Evolutionary conservation across 2,888 invertebrate genomes (phyloP).

Genomic region (Portevinia maculata): DNA sequence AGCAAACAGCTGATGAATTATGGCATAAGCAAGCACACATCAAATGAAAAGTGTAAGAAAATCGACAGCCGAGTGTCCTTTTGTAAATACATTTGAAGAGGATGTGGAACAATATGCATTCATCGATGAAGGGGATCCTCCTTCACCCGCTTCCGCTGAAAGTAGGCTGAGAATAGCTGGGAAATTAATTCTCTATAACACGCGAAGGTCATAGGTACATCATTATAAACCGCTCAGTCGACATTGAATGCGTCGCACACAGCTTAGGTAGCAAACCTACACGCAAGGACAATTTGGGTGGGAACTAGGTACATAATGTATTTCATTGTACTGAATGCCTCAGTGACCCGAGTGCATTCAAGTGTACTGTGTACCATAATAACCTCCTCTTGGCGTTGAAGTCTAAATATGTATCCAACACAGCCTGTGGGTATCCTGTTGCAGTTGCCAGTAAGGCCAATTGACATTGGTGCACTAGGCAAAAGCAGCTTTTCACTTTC

Average conservation of each 20-base stretch:
- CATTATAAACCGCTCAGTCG: constrained; percentile 37
- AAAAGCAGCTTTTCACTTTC: neutral
- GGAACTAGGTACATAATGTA: constrained; percentile 8
- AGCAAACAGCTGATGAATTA: neutral
- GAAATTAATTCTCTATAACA: constrained; percentile 53
- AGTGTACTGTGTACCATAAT: constrained; percentile 29
- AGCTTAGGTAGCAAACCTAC: neutral
- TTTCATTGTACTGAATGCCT: constrained; percentile 10
- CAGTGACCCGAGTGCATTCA: constrained; percentile 33
- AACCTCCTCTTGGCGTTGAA: neutral
- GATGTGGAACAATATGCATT: neutral
- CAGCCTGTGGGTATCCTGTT: constrained; percentile 19
- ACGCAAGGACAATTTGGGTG: constrained; percentile 31
- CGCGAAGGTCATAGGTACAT: constrained; percentile 68
- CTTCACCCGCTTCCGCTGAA: neutral
- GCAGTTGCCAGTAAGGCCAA: constrained; percentile 12
- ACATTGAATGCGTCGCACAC: constrained; percentile 35
- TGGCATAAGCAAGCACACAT: constrained; percentile 33
- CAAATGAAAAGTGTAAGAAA: neutral
- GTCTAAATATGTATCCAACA: constrained; percentile 11
- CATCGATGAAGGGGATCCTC: neutral
- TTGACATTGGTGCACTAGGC: constrained; percentile 30
- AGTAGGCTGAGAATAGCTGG: constrained; percentile 7
- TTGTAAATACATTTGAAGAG: constrained; percentile 36
- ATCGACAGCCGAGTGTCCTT: constrained; percentile 32